Base-by-base conservation (phyloP, 2,888 invertebrate genomes). In the Xiphydria camelus region DNA sequence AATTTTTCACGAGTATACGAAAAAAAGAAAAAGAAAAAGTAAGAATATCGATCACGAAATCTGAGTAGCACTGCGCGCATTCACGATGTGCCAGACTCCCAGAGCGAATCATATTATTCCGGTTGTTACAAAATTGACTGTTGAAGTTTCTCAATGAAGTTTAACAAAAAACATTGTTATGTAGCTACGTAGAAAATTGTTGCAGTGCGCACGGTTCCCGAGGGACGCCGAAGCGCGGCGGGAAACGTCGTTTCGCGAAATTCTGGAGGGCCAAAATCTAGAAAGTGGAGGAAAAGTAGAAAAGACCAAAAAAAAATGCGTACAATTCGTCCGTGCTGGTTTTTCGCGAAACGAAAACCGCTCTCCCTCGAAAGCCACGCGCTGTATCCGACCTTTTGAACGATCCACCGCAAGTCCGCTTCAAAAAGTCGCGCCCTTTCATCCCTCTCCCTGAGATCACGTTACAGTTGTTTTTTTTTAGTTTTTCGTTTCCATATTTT, bases 131-230 rank as follows among this genome's bases (percentile, higher is more conserved):
- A 54, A 59, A 55, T 55, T 48, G 46, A 44, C 39, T 62, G 55
- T 64, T 63, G 56, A 59, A n/a, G 57, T 56, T 51, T 54, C 39
- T 53, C 35, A 34, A 51, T 44, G 41, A 53, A 61, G 51, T 64
- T 43, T 58, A 60, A 54, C 55, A 56, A 38, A 59, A 62, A 56
- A 53, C 53, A 58, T 63, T 66, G 64, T 67, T 65, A 66, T 61
- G 46, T 61, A 60, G 51, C 55, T 55, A 42, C 47, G 41, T 50
- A 49, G 37, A 48, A 33, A 23, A 4, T 42, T 33, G 39, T 45
- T 40, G 38, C 29, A 29, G 47, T 33, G 55, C 49, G 49, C 42
- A 18, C 40, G 56, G 19, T 25, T 59, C 42, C 17, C 45, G 39
- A 54, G 50, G 48, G 35, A 53, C 12, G 15, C n/a, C 19, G 15